These are phyloP conservation scores for Neotoma lepida DNA, from an alignment of 2,113 vertebrate species.

Conservation along the genomic window DNA sequence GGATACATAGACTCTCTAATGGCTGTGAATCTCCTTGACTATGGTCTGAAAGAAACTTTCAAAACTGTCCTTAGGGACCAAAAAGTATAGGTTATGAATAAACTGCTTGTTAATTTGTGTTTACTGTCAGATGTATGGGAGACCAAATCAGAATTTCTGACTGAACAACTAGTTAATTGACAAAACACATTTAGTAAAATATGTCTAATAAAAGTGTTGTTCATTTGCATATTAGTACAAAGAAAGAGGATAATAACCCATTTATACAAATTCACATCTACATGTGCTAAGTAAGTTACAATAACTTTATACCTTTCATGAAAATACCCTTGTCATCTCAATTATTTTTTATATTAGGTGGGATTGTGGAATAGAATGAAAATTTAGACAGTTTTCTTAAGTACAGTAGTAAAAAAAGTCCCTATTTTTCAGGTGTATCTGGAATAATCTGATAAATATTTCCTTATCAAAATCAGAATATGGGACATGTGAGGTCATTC, in stretches of 20 bases:
- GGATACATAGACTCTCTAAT: background rate
- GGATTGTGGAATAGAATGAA: background rate
- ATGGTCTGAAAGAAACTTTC: slow-evolving; percentile 68
- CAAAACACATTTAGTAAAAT: background rate
- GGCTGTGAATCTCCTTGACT: slow-evolving; percentile 59
- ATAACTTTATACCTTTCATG: background rate
- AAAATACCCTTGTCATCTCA: slow-evolving; percentile 16
- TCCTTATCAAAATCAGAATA: background rate
- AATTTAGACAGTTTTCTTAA: background rate
- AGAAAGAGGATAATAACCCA: background rate
- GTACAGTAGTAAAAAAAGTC: background rate
- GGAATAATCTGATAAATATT: slow-evolving; percentile 13
- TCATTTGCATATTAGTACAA: slow-evolving; percentile 22
- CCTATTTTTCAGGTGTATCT: background rate
- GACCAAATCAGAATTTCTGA: slow-evolving; percentile 37
- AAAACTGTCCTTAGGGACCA: slow-evolving; percentile 37
- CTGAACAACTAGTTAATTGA: background rate
- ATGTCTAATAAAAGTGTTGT: background rate
- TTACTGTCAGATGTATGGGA: slow-evolving; percentile 38
- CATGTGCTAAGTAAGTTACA: background rate
- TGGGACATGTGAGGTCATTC: background rate
- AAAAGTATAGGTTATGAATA: background rate
- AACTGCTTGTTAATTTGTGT: slow-evolving; percentile 44
- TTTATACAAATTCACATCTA: background rate
- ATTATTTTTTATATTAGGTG: background rate